Evolutionary conservation across 2,888 invertebrate species (phyloP).

Genomic region (Synanthedon andrenaeformis): DNA sequence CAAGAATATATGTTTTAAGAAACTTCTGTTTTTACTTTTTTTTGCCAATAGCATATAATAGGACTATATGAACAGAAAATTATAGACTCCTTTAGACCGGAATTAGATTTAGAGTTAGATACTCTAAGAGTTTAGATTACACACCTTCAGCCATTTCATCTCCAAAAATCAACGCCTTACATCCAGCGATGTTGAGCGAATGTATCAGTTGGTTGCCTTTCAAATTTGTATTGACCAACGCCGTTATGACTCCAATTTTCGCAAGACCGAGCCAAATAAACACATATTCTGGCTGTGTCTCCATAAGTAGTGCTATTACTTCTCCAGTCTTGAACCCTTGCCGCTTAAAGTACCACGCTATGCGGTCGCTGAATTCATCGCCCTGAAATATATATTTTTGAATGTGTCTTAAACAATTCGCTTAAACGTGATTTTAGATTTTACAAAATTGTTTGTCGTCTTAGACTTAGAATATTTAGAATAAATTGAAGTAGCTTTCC

Average conservation of each 20-base stretch:
- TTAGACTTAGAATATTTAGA: no score
- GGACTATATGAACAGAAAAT: no score
- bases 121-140: no score
- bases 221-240: slow-evolving; percentile 90
- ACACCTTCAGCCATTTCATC: slow-evolving; percentile 68
- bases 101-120: no score
- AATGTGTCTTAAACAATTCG: neutral
- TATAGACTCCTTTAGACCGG: no score
- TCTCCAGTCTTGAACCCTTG: slow-evolving; percentile 77
- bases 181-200: slow-evolving; percentile 81
- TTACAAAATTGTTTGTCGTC: no score
- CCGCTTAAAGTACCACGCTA: slow-evolving; percentile 68
- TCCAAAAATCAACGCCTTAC: slow-evolving; percentile 83
- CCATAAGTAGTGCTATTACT: slow-evolving; percentile 89
- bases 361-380: slow-evolving; percentile 70
- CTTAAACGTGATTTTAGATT: no score
- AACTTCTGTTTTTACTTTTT: no score
- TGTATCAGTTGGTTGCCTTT: slow-evolving; percentile 83
- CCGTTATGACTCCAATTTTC: slow-evolving; percentile 84
- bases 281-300: slow-evolving; percentile 88
- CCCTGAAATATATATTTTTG: slow-evolving; percentile 38
- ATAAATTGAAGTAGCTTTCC: no score
- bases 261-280: slow-evolving; percentile 92
- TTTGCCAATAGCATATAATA: no score
- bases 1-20: neutral